Evolutionary conservation across 2,113 vertebrate genomes (phyloP).

Genomic region (Propithecus coquereli): DNA sequence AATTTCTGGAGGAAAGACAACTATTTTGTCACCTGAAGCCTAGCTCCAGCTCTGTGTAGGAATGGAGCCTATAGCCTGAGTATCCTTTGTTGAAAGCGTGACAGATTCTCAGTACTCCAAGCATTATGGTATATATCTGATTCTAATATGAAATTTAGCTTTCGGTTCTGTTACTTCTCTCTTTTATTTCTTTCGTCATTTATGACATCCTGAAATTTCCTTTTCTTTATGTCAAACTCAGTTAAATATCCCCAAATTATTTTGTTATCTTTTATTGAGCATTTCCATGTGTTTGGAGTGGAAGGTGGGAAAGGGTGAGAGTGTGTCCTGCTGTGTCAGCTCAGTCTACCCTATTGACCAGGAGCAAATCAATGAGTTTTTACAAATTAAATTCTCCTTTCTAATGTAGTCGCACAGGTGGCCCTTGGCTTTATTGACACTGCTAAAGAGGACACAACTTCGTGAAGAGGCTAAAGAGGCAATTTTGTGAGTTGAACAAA

Average conservation of each 20-base stretch:
- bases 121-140: background rate
- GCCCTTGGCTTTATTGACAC: constrained; percentile 15
- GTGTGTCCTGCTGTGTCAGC: constrained; percentile 51
- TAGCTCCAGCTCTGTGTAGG: background rate
- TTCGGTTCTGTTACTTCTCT: background rate
- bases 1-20: background rate
- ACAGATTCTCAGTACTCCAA: background rate
- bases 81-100: background rate
- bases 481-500: constrained; percentile 57
- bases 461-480: background rate
- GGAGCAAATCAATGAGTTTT: constrained; percentile 53
- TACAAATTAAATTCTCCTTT: constrained; percentile 61
- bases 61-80: background rate
- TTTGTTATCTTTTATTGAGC: background rate
- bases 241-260: constrained; percentile 11
- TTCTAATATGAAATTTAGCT: background rate
- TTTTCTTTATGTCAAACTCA: background rate
- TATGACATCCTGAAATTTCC: background rate
- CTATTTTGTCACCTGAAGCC: background rate
- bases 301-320: background rate
- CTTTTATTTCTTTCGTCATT: background rate
- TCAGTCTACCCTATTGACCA: constrained; percentile 49
- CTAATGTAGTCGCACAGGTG: constrained; percentile 45
- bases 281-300: constrained; percentile 10
- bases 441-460: constrained; percentile 35